Evolutionary conservation across 2,888 invertebrate species (phyloP), one percentile per base, ranked within the genome.

Genomic region (Automeris io): DNA sequence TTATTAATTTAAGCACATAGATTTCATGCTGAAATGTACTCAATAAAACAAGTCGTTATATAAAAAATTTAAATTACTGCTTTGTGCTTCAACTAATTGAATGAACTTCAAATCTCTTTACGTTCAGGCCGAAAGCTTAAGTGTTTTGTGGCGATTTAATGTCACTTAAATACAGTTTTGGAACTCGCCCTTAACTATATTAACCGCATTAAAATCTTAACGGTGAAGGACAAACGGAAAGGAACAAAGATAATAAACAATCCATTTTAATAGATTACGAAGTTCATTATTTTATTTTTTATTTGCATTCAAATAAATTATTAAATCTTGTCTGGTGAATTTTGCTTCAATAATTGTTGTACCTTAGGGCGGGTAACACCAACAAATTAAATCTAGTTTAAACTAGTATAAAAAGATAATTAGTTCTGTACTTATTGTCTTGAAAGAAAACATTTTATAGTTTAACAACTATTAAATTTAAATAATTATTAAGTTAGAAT

Each of bases 131-230:
- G 37, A 44, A 45, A 49, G 54, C 55, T 61, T 60, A 58, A 58
- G 62, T 61, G 56, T 62, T 58, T 66, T 60, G 56, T 49, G 51
- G 49, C 46, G 47, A 55, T 54, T 54, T 41, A 26, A 62, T 68
- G 50, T 67, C 61, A 48, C 55, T 49, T 61, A 55, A 26, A 31
- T 23, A 22, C 22, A 22, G 26, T 37, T 19, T 19, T 22, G 55
- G 39, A 45, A 41, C 32, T 45, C 39, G 35, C 39, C 34, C 37
- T 41, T 37, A 29, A 26, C 37, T 3, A 49, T 40, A 47, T 49
- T 36, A 45, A 51, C 47, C 45, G 39, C 49, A 51, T 37, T 46
- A 41, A 39, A 48, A 46, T 39, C 38, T 45, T 40, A 6, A 37
- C 36, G 35, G 13, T 9, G 13, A 16, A 29, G 39, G 35, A 12